phyloP scores from a whole-genome alignment of 2,797 vertebrate genomes.

The Natrix natrix region DNA sequence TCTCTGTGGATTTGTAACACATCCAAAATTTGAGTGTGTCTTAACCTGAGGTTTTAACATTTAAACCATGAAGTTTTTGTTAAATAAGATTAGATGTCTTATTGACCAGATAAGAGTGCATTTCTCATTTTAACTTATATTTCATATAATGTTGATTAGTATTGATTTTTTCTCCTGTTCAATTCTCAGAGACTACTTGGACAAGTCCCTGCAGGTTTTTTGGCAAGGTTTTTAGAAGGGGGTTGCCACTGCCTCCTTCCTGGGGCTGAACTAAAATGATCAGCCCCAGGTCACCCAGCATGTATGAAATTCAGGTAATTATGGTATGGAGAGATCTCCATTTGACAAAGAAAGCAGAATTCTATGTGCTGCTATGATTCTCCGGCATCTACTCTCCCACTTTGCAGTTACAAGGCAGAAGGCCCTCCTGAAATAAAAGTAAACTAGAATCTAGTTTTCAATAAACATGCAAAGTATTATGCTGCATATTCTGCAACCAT shows the following conservation, averaged over 20 bases:
- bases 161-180: background rate
- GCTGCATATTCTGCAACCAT: background rate
- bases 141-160: background rate
- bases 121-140: background rate
- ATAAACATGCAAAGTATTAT: background rate
- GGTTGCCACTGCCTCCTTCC: background rate
- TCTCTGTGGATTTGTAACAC: background rate
- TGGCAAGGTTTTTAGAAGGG: background rate
- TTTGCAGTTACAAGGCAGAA: background rate
- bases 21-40: background rate
- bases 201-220: background rate
- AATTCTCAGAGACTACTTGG: background rate
- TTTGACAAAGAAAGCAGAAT: background rate
- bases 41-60: background rate
- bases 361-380: background rate
- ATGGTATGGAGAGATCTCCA: background rate
- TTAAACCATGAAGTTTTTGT: background rate
- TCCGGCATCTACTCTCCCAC: background rate
- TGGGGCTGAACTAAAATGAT: background rate
- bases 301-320: background rate
- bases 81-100: background rate
- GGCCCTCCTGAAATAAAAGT: background rate
- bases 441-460: background rate
- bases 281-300: background rate
- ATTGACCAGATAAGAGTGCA: background rate